Conservation (phyloP, 2,113 vertebrate genomes). For the Empidonax alnorum region DNA sequence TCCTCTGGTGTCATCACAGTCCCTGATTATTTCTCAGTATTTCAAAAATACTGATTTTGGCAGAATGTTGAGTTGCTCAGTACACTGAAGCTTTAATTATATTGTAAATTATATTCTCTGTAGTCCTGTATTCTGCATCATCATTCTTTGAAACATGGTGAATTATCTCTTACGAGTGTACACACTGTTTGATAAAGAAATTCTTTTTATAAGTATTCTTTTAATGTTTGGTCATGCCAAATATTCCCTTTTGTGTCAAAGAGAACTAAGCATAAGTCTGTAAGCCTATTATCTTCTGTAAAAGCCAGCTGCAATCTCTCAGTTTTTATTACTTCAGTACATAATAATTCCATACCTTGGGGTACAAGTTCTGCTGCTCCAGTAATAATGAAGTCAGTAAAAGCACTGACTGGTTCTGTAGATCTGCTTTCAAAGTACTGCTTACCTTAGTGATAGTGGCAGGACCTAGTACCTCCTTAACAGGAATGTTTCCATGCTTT, state of each 20-base stretch:
- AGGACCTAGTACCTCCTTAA: not conserved
- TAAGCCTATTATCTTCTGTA: not conserved
- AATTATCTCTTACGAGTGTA: not conserved
- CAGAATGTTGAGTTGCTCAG: not conserved
- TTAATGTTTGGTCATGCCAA: constrained; percentile 17
- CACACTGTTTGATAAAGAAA: constrained; percentile 12
- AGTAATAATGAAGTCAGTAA: not conserved
- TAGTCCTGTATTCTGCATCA: not conserved
- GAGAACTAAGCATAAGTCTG: not conserved
- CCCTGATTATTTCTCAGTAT: not conserved
- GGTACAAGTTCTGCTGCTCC: not conserved
- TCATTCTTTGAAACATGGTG: not conserved
- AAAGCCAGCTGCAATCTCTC: not conserved
- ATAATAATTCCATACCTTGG: not conserved
- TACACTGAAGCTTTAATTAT: constrained; percentile 30
- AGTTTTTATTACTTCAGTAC: not conserved
- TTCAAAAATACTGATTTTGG: constrained; percentile 17
- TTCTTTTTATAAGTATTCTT: not conserved
- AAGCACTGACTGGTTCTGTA: not conserved
- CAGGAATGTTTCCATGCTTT: not conserved
- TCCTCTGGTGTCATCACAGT: not conserved
- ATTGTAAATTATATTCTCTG: constrained; percentile 4
- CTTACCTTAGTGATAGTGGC: not conserved
- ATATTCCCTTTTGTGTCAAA: constrained; percentile 14
- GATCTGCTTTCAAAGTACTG: not conserved